These are phyloP conservation scores for Nemoura dubitans DNA, from an alignment of 2,888 invertebrate genomes.

Conservation along the genomic window DNA sequence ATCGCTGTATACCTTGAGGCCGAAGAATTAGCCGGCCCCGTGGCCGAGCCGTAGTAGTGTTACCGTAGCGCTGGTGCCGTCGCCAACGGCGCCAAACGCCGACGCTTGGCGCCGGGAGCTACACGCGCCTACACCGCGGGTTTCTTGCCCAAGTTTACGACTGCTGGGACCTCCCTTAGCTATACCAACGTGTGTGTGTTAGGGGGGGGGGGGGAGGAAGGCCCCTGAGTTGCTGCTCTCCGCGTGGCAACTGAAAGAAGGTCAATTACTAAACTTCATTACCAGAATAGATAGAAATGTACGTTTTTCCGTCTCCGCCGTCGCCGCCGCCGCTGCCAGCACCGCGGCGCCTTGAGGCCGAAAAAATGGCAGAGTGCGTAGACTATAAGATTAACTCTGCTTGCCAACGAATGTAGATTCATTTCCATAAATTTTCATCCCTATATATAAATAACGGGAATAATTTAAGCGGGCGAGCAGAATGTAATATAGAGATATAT, in stretches of 20 bases:
- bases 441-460: slow-evolving; percentile 12
- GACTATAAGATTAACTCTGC: neutral
- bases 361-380: neutral
- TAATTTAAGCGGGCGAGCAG: neutral
- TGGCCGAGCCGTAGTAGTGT: no score
- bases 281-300: slow-evolving; percentile 36
- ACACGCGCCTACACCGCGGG: no score
- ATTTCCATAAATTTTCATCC: slow-evolving; percentile 12
- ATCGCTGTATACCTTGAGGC: slow-evolving; percentile 14
- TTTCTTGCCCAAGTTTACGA: slow-evolving; percentile 37
- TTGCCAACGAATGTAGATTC: neutral
- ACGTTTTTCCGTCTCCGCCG: neutral
- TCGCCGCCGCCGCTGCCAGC: no score
- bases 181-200: slow-evolving; percentile 26
- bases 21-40: slow-evolving; percentile 32
- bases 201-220: no score
- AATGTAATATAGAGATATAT: neutral
- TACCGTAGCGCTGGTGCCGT: no score
- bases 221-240: neutral
- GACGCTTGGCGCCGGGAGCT: no score
- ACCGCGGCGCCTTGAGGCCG: neutral
- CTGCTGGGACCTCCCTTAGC: slow-evolving; percentile 38
- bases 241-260: slow-evolving; percentile 25
- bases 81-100: no score
- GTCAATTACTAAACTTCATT: slow-evolving; percentile 40